Base-by-base conservation (phyloP, 1,140 invertebrate species). In the Trichonephila clavata region DNA sequence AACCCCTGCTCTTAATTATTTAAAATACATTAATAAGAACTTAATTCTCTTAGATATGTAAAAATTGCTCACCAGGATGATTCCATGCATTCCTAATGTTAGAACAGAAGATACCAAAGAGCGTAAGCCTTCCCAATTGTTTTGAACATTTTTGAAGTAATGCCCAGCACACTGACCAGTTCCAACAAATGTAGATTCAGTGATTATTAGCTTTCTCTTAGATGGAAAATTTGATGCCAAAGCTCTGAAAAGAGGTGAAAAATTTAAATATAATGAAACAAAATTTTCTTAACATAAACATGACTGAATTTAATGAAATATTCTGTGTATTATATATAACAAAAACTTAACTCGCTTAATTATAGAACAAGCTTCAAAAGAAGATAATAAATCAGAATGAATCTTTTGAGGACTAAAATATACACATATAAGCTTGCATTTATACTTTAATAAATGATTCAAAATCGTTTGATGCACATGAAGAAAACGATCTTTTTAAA, bases 161-260 rank as follows among this genome's bases (percentile, higher is more conserved):
- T 97, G 97, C 65, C 96, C 96, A 77, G 95, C 96, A 95, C 95
- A 97, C 84, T 96, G 94, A 32, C 97, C 97, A 86, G 95, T 95
- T 59, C 97, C 96, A 13, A 96, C 94, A 95, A 96, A 97, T 6
- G 96, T 97, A 14, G 96, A 97, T 24, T 96, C 95, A 65, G 96
- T 96, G 10, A 97, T 94, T 1, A 96, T 94, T 18, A 95, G 95
- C 21, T 94, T 83, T 43, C 95, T 96, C 95, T 97, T 97, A 21
- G 96, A 61, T n/a, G 39, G 96, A 60, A 97, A 96, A 92, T 98
- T 96, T 95, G 97, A 96, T 18, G 95, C 96, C 92, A 98, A 95
- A 5, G 97, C 97, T 92, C 97, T 98, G 95, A 90, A 95, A 96
- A 84, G 14, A 59, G 10, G 27, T 14, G n/a, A 83, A 57, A 50